Percentiles rank a stretch among this genome's conserved stretches.
phyloP scores from a whole-genome alignment of 2,888 invertebrate species.

The Conistra vaccinii region DNA sequence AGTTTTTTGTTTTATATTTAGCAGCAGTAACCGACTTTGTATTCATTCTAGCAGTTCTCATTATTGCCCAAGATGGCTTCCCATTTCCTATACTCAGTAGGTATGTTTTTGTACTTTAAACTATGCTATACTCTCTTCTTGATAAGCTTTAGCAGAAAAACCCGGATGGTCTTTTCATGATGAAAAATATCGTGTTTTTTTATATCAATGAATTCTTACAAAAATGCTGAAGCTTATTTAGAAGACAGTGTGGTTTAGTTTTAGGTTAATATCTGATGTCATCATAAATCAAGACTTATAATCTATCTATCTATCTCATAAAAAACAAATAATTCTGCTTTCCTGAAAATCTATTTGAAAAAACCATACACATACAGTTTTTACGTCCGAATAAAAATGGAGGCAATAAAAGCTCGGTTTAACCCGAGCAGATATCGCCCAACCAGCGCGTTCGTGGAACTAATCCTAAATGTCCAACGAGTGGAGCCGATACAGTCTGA shows the following conservation, averaged over 20 bases:
- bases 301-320: not conserved
- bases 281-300: not conserved
- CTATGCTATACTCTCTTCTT: too few species aligned
- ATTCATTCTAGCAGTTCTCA: not conserved
- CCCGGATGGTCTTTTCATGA: not conserved
- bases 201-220: not conserved
- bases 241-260: not conserved
- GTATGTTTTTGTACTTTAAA: not conserved
- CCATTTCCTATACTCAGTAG: not conserved
- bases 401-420: conserved; percentile 19
- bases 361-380: conserved; percentile 11
- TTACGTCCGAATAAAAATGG: conserved; percentile 28
- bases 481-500: conserved; percentile 28
- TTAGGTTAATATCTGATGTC: not conserved
- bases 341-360: not conserved
- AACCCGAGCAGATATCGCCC: conserved; percentile 11
- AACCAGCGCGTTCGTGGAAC: conserved; percentile 28
- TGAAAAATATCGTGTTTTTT: not conserved
- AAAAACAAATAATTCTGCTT: not conserved
- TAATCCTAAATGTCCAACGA: conserved; percentile 52
- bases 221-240: not conserved
- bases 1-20: not conserved
- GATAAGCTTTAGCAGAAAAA: not conserved
- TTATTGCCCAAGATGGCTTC: not conserved
- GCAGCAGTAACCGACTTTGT: not conserved